These are phyloP conservation scores for Poeciliopsis presidionis DNA, from an alignment of 2,797 vertebrate genomes.

Conservation along the genomic window DNA sequence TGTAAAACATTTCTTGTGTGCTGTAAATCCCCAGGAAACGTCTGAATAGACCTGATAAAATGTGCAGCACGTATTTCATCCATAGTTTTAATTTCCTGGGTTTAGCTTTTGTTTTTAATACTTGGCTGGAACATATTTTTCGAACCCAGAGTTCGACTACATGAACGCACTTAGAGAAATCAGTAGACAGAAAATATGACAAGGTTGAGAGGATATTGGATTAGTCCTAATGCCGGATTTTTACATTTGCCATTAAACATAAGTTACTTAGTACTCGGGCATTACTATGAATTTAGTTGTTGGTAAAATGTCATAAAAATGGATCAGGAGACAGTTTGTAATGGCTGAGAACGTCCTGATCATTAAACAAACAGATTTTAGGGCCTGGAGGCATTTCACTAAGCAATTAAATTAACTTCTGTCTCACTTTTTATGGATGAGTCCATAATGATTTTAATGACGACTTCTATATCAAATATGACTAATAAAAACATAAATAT, in stretches of 20 bases:
- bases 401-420: neutral
- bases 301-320: neutral
- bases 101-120: neutral
- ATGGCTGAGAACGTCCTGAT: neutral
- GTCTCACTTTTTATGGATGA: neutral
- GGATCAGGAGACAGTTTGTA: neutral
- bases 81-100: neutral
- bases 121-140: neutral
- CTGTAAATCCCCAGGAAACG: neutral
- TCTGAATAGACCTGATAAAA: neutral
- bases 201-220: neutral
- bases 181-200: neutral
- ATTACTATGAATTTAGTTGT: neutral
- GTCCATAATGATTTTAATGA: neutral
- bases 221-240: neutral
- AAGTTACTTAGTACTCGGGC: neutral
- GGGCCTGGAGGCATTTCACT: neutral
- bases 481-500: neutral
- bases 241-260: constrained; percentile 1
- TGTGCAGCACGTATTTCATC: neutral
- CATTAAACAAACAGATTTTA: constrained; percentile 1
- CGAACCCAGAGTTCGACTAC: neutral
- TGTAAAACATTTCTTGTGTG: neutral
- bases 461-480: neutral
- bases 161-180: neutral